These are phyloP conservation scores for Pampusana beccarii DNA, from an alignment of 2,113 vertebrate species.

Conservation along the genomic window DNA sequence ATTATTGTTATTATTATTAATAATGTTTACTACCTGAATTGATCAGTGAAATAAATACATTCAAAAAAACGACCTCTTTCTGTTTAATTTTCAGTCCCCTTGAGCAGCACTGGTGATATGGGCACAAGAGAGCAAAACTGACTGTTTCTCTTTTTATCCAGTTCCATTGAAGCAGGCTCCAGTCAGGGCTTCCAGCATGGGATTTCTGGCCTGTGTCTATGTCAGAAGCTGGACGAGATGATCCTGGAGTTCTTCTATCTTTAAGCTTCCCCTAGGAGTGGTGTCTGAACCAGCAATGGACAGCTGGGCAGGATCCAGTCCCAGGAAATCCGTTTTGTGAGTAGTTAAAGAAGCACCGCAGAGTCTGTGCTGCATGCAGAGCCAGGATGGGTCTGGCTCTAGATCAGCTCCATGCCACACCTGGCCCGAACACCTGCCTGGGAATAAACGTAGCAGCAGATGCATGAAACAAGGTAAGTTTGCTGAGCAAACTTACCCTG, in stretches of 20 bases:
- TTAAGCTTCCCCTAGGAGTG: background rate
- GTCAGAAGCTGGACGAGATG: background rate
- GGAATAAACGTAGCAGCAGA: background rate
- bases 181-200: background rate
- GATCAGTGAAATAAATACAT: constrained; percentile 72
- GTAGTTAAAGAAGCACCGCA: background rate
- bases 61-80: background rate
- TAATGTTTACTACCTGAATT: constrained; percentile 75
- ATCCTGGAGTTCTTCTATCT: background rate
- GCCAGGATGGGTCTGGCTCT: background rate
- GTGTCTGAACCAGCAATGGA: background rate
- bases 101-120: background rate
- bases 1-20: constrained; percentile 62
- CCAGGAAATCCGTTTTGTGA: background rate
- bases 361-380: background rate
- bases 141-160: background rate
- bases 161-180: background rate
- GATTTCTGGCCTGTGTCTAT: background rate
- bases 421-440: background rate
- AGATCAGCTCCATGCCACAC: background rate
- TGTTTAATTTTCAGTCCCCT: background rate
- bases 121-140: background rate
- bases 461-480: fast-evolving
- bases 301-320: background rate
- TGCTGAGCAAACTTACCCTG: background rate